These are phyloP conservation scores for Zoanthus gigantus DNA, from an alignment of 92 coral and sea anemone species.

Conservation along the genomic window DNA sequence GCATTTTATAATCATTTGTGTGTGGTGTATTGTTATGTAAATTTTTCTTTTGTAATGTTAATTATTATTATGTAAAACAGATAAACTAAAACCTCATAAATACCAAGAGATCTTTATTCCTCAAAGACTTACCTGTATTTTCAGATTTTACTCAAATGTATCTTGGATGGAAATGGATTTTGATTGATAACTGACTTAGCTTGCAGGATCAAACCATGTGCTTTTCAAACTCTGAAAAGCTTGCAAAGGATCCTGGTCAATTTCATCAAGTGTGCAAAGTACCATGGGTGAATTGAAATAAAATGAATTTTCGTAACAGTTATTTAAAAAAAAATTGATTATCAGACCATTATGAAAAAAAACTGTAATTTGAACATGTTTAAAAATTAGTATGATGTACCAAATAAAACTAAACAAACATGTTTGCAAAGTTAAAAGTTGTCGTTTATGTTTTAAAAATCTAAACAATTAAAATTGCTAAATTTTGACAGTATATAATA, in stretches of 20 bases:
- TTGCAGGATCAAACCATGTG: neutral
- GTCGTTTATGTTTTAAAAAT: no score
- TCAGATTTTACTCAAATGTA: neutral
- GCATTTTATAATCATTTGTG: neutral
- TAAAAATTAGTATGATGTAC: neutral
- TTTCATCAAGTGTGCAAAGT: neutral
- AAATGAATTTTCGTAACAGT: neutral
- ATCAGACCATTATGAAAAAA: neutral
- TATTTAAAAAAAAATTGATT: neutral
- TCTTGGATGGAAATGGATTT: slow-evolving; percentile 22
- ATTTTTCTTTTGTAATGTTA: slow-evolving; percentile 17
- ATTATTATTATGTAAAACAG: neutral
- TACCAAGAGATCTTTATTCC: neutral
- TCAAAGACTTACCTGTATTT: slow-evolving; percentile 10
- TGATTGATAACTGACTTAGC: neutral
- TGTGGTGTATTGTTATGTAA: slow-evolving; percentile 7
- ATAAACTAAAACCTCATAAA: neutral
- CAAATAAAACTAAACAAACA: neutral
- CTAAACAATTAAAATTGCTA: neutral
- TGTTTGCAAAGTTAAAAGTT: no score
- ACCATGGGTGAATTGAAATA: neutral
- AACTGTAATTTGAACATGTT: neutral
- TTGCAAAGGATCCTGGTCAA: neutral
- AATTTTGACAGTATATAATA: neutral
- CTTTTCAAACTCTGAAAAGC: neutral